Base-by-base conservation (phyloP, 2,888 invertebrate genomes). In the Scrobipalpa atriplicella region DNA sequence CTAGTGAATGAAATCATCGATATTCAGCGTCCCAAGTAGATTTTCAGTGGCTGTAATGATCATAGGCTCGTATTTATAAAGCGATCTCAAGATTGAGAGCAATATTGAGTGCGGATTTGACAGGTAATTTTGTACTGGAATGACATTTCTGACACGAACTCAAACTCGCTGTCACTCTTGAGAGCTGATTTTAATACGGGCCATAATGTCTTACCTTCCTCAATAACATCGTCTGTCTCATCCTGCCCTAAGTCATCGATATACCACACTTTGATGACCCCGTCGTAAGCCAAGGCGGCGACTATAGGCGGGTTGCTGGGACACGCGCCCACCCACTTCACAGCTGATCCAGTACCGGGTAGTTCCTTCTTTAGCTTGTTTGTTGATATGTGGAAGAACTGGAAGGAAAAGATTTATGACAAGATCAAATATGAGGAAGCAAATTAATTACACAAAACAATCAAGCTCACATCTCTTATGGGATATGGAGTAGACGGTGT, bases 341-440 rank as follows among this genome's bases (percentile, higher is more conserved):
- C 86, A 3, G 89, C 78, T 0, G 85, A 84, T 0, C 78, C 85
- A 18, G 92, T 90, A 0, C 93, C 93, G 0, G 78, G 78, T 62
- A 94, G 89, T 66, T 90, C 93, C 62, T 93, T 92, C 66, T 91
- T 87, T 54, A 94, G 84, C 66, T 92, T 93, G 71, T 93, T 93
- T 9, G 93, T 93, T 9, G 90, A 82, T 72, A 93, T 93, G 74
- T 95, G 93, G 89, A 95, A 95, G 62, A 95, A 86, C 94, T 94
- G 79, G 2, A 86, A 86, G 19, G 67, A 64, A 67, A 62, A 29
- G n/a, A n/a, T n/a, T n/a, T n/a, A n/a, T n/a, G n/a, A n/a, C n/a
- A n/a, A n/a, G n/a, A n/a, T n/a, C n/a, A n/a, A n/a, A n/a, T n/a
- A n/a, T n/a, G n/a, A n/a, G 79, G 2, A 86, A 86, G 19, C 67